Evolutionary conservation across 2,888 invertebrate genomes (phyloP).

Genomic region (Miltochrista miniata): DNA sequence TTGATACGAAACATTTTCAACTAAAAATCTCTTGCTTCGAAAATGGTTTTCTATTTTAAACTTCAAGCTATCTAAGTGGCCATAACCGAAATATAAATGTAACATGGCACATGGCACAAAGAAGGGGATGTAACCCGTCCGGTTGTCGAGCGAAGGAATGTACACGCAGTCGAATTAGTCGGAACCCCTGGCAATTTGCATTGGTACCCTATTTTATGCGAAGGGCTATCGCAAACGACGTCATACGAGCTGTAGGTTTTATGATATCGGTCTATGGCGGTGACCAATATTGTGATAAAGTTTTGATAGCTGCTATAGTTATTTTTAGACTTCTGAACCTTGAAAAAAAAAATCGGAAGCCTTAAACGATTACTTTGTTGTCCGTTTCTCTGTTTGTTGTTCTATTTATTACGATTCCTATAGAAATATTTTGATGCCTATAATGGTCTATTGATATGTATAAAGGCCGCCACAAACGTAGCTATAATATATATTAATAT

Average conservation of each 20-base stretch:
- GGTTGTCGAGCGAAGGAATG: conserved; percentile 30
- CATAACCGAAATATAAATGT: conserved; percentile 10
- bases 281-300: too few relatives aligned
- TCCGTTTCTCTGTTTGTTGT: too few relatives aligned
- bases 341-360: too few relatives aligned
- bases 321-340: too few relatives aligned
- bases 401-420: too few relatives aligned
- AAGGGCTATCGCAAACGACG: conserved; percentile 26
- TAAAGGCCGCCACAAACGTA: too few relatives aligned
- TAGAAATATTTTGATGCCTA: too few relatives aligned
- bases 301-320: too few relatives aligned
- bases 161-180: conserved; percentile 39
- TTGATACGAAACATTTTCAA: background rate
- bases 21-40: background rate
- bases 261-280: background rate
- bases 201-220: conserved; percentile 30
- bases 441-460: too few relatives aligned
- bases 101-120: conserved; percentile 8
- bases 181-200: conserved; percentile 33
- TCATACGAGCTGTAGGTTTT: conserved; percentile 4
- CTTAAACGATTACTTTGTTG: too few relatives aligned
- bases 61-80: background rate
- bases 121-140: conserved; percentile 17
- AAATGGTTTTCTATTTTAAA: conserved; percentile 7
- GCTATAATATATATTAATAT: too few relatives aligned